Base-by-base conservation (phyloP, 2,797 vertebrate species). In the Falco berigora region DNA sequence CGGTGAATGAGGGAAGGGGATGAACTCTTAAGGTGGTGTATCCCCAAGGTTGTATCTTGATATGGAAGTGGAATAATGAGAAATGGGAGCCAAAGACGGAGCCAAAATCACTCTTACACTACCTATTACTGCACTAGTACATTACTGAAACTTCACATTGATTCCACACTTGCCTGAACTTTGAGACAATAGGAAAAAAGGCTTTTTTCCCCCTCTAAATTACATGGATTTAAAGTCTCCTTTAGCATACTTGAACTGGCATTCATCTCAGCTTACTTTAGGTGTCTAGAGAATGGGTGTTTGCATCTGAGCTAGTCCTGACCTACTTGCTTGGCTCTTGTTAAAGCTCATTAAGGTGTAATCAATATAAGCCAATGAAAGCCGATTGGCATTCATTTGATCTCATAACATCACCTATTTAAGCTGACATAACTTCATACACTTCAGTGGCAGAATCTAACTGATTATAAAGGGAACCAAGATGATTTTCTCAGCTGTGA, bases 121-220 rank as follows among this genome's bases (percentile, higher is more conserved):
- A 30, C 16, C 23, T 66, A 14, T 55, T 62, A 24, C 28, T 52
- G 27, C 19, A 32, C 9, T 18, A 64, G 14, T 46, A 49, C 8
- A 11, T n/a, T 53, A 24, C 34, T 69, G 28, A 90, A 50, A n/a
- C 23, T 75, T 91, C 8, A 12, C 21, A 20, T 79, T 0, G 0
- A 17, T 62, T 73, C 62, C 34, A 64, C 5, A 28, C 16, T 58
- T 87, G 12, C 21, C 32, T 82, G 47, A 94, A 44, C 47, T 76
- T 68, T 62, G 5, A 50, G 11, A 19, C 16, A 18, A 6, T 7
- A 24, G 12, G 50, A 40, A 28, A 68, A 64, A 59, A 14, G 3
- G 0, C 1, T 27, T 44, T 50, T 19, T 34, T 63, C 34, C 34
- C 2, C 8, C 6, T 56, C 32, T 34, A 50, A 53, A 2, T 59